A percentile compares a stretch with the other conserved stretches of the same genome.
Conservation (phyloP, 2,888 invertebrate genomes). For the Falcaria lacertinaria region DNA sequence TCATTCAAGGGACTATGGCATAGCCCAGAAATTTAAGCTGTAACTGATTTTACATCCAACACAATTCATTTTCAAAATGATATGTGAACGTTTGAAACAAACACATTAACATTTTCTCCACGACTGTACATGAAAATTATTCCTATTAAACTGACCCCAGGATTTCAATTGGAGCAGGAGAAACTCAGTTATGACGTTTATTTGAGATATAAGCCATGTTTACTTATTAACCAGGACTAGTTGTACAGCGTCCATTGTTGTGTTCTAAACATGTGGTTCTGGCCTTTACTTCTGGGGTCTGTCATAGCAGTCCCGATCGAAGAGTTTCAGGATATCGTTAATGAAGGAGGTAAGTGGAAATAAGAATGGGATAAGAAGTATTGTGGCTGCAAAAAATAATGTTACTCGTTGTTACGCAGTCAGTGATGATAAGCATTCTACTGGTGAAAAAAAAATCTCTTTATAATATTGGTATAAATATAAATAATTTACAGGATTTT, state of each 20-base stretch:
- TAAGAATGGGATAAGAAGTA: no score
- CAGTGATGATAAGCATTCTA: no score
- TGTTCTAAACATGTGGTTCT: conserved; percentile 38
- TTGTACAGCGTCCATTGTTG: conserved; percentile 28
- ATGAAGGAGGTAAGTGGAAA: conserved; percentile 44
- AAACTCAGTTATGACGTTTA: conserved; percentile 49
- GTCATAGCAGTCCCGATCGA: conserved; percentile 40
- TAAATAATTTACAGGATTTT: no score
- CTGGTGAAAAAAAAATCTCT: no score
- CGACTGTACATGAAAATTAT: conserved; percentile 57
- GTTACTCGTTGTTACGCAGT: no score
- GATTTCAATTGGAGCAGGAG: conserved; percentile 65
- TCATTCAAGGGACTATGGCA: no score
- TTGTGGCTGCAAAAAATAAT: no score
- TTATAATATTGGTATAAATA: no score
- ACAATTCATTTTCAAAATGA: no score
- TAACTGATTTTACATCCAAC: no score
- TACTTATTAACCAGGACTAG: conserved; percentile 40
- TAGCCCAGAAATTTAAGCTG: no score
- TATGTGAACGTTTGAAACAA: no score
- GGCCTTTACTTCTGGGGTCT: conserved; percentile 35
- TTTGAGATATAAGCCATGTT: conserved; percentile 54
- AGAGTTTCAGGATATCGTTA: conserved; percentile 43
- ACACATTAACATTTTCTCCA: conserved; percentile 5
- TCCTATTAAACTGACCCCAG: conserved; percentile 53